Percentiles rank a stretch among this genome's conserved stretches.
Conservation (phyloP, 2,113 vertebrate species). For the Alces alces region DNA sequence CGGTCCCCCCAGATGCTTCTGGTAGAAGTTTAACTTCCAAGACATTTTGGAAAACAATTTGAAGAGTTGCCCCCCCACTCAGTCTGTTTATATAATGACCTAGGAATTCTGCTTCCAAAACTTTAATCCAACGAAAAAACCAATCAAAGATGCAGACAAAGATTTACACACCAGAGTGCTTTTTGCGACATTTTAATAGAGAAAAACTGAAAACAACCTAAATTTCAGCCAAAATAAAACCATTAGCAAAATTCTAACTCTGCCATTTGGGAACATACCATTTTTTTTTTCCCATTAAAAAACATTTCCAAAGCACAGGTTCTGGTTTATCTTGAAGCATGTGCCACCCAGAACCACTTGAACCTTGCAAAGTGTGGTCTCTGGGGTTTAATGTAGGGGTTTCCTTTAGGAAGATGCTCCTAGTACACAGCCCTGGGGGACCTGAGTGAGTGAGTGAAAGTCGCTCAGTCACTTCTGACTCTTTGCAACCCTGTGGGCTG, state of each 20-base stretch:
- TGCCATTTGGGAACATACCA: not conserved
- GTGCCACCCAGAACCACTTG: not conserved
- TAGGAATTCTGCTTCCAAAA: not conserved
- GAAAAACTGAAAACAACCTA: not conserved
- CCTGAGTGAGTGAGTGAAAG: not conserved
- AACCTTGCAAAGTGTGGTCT: no score
- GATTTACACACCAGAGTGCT: not conserved
- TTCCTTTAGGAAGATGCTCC: not conserved
- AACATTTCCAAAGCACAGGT: not conserved
- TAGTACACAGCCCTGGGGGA: not conserved
- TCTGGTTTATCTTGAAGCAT: not conserved
- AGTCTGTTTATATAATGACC: not conserved
- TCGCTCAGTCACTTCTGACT: not conserved
- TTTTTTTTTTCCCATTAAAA: not conserved
- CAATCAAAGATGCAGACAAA: not conserved
- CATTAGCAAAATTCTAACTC: not conserved
- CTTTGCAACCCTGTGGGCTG: not conserved
- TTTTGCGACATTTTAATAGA: not conserved
- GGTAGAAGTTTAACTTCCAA: not conserved
- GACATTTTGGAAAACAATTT: not conserved
- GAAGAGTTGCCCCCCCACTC: not conserved
- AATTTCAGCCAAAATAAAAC: not conserved
- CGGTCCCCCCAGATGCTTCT: not conserved
- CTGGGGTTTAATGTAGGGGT: not conserved
- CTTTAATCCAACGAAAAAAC: not conserved